Conservation (phyloP, 2,113 vertebrate species). For the Eudorcas thomsonii region DNA sequence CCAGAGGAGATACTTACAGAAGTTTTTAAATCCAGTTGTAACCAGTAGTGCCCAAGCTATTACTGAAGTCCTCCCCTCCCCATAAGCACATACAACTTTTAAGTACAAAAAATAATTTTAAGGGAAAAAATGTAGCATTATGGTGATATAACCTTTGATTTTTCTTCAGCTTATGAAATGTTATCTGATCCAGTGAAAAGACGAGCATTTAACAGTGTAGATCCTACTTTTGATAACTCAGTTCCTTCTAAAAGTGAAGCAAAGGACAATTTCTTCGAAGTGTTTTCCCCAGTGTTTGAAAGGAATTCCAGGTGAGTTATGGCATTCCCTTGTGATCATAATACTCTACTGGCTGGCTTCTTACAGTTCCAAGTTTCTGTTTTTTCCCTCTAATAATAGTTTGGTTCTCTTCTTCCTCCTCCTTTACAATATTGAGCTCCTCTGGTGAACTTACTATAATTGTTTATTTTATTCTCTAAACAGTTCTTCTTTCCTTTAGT, state of each 20-base stretch:
- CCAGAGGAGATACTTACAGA: not conserved
- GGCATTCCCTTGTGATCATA: not conserved
- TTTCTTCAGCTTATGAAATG: conserved; percentile 91
- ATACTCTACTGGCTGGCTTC: not conserved
- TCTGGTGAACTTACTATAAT: not conserved
- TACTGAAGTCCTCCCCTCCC: not conserved
- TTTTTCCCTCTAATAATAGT: not conserved
- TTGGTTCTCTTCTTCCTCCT: not conserved
- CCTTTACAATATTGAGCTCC: not conserved
- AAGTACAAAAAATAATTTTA: conserved; percentile 5
- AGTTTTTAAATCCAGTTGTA: not conserved
- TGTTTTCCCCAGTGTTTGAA: conserved; percentile 92
- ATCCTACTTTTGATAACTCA: conserved; percentile 95
- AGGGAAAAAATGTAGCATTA: not conserved
- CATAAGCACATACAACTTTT: not conserved
- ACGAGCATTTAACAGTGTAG: conserved; percentile 98
- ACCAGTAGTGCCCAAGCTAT: not conserved
- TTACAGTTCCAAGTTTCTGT: not conserved
- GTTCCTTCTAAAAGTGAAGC: conserved; percentile 95
- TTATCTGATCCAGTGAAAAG: conserved; percentile 95
- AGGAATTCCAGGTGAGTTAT: conserved; percentile 91
- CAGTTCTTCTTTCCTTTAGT: not conserved
- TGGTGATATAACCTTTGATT: conserved; percentile 41
- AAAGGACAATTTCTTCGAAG: conserved; percentile 95
- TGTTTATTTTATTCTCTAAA: conserved; percentile 6